phyloP scores from a whole-genome alignment of 1,140 invertebrate genomes.

The Gryllus bimaculatus region DNA sequence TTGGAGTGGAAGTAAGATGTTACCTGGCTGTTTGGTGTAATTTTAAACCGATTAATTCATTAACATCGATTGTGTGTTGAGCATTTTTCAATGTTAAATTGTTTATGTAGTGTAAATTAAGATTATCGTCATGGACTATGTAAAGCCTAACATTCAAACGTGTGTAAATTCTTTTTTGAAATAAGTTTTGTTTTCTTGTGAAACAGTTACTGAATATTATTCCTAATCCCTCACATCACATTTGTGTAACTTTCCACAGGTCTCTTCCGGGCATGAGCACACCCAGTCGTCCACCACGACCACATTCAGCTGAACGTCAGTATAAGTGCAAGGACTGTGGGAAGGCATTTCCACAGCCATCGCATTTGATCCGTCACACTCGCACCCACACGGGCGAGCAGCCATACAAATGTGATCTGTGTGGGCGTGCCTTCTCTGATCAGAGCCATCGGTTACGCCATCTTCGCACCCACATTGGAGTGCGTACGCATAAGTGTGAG shows the following conservation, averaged over 20 bases:
- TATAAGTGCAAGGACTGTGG: background rate
- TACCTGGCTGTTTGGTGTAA: too few species aligned
- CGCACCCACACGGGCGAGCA: constrained; percentile 6
- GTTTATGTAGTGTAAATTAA: too few species aligned
- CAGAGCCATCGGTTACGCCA: constrained; percentile 15
- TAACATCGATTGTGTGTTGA: too few species aligned
- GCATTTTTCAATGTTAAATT: too few species aligned
- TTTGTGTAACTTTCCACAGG: background rate
- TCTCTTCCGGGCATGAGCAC: background rate
- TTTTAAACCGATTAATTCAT: too few species aligned
- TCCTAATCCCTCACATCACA: too few species aligned
- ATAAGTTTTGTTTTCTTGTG: too few species aligned
- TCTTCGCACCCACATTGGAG: constrained; percentile 32
- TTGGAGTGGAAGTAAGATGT: too few species aligned
- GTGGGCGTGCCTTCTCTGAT: background rate
- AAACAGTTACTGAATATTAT: too few species aligned
- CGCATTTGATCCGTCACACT: background rate
- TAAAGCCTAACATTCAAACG: too few species aligned
- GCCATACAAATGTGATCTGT: constrained; percentile 4
- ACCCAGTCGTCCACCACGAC: background rate
- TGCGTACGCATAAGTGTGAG: constrained; percentile 31
- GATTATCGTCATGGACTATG: too few species aligned
- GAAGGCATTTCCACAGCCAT: background rate
- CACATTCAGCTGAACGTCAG: background rate
- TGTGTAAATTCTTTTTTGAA: too few species aligned